Base-by-base conservation (phyloP, 2,888 invertebrate species). In the Drosophila eohydei region DNA sequence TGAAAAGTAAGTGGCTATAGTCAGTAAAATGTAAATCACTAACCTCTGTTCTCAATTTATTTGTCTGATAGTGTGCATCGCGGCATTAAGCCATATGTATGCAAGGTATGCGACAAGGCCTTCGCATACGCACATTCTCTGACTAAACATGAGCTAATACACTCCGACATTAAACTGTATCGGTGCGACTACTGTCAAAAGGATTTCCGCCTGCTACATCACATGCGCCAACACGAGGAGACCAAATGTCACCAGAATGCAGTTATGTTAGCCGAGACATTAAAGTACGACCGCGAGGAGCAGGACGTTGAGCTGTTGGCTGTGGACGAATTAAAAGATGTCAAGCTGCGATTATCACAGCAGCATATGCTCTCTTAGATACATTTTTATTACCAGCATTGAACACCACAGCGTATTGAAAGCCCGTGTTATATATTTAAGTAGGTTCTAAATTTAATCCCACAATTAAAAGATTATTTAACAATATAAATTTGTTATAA, bases 211-310 rank as follows among this genome's bases (percentile, higher is more conserved):
- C 70, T 92, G 28, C 81, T 91, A 12, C 92, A 92, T 76, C 92
- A 92, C 60, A 88, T 92, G 85, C 92, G 92, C 3, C 92, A 92
- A 61, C 92, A 92, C 63, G 89, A 91, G 69, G 89, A 90, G 68
- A 92, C 92, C 4, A 92, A 90, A 65, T 79, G 91, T 36, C 92
- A 92, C 54, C 89, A 92, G 54, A 92, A 90, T 57, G 90, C 92
- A 4, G 89, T 92, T 21, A 62, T 88, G 80, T 57, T 81, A 12
- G 78, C 78, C 26, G 82, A 83, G 69, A 79, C 70, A 21, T 48
- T 81, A 21, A 87, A 83, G 28, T 80, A 69, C 12, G 74, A 67
- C 7, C 68, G 62, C 14, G 81, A 71, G 2, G 73, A 74, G 1
- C 73, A 71, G 44, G 73, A 80, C 28, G 77, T 73, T 9, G 89